Evolutionary conservation across 2,888 invertebrate genomes (phyloP).

Genomic region (Nematopogon swammerdamellus): DNA sequence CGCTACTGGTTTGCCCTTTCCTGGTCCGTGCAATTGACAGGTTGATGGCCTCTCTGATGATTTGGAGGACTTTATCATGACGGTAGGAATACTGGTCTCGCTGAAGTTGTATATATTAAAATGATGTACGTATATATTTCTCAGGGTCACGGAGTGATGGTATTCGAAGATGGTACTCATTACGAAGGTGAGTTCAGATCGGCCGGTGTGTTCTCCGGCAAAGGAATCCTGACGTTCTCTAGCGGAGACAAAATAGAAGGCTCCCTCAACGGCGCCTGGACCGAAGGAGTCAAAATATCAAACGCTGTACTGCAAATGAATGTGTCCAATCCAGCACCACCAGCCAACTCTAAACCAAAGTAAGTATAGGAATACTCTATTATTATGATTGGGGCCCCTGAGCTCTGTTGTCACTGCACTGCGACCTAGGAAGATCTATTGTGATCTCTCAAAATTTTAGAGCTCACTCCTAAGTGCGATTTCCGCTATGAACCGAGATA

Average conservation of each 20-base stretch:
- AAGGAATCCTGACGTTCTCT: constrained; percentile 77
- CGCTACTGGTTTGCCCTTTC: no score
- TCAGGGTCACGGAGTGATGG: constrained; percentile 84
- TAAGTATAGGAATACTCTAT: constrained; percentile 29
- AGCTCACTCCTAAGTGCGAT: no score
- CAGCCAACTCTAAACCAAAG: constrained; percentile 57
- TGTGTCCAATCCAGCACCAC: constrained; percentile 54
- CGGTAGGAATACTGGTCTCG: no score
- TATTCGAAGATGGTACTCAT: constrained; percentile 83
- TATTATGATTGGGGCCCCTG: no score
- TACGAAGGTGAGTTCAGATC: constrained; percentile 87
- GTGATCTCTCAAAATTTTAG: no score
- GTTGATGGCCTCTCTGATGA: no score
- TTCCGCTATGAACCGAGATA: no score
- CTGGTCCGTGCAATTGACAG: no score
- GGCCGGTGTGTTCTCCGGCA: constrained; percentile 75
- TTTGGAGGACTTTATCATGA: no score
- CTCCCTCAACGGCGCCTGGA: constrained; percentile 69
- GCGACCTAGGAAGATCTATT: no score
- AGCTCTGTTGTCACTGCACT: no score
- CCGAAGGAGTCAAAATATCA: constrained; percentile 72
- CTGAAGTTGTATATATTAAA: no score
- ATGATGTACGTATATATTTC: constrained; percentile 5
- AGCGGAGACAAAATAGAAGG: constrained; percentile 75
- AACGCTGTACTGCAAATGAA: constrained; percentile 69